phyloP scores from a whole-genome alignment of 2,797 vertebrate genomes.

The Hirundo rustica region DNA sequence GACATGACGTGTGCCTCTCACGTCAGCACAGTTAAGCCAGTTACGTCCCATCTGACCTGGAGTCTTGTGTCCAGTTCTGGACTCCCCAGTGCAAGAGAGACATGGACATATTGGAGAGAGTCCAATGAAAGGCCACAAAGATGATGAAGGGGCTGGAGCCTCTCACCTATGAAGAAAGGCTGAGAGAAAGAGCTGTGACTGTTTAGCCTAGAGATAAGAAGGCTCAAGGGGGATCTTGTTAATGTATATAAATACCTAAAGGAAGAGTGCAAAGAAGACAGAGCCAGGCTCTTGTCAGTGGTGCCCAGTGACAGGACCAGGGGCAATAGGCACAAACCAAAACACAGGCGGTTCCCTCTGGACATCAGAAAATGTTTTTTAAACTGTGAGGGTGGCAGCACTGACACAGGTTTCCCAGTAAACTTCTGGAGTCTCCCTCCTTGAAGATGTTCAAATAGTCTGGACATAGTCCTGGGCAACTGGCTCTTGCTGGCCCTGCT shows the following conservation, averaged over 20 bases:
- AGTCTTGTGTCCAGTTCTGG: not conserved
- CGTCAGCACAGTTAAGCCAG: not conserved
- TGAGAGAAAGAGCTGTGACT: not conserved
- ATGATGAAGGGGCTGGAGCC: not conserved
- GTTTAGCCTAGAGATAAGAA: not conserved
- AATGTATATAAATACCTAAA: not conserved
- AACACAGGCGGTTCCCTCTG: not conserved
- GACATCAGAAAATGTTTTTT: not conserved
- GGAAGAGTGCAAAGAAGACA: not conserved
- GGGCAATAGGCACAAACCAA: not conserved
- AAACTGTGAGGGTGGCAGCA: not conserved
- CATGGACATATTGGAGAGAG: not conserved
- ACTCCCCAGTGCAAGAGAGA: not conserved
- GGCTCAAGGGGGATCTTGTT: not conserved
- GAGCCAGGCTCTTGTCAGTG: not conserved
- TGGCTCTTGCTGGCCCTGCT: not conserved
- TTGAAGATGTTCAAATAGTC: not conserved
- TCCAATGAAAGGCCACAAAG: not conserved
- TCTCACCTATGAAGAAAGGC: not conserved
- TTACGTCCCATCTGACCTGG: not conserved
- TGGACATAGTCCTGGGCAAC: not conserved
- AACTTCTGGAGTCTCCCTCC: not conserved
- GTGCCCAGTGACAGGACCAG: not conserved
- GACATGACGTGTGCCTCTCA: not conserved
- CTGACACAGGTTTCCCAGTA: not conserved